Evolutionary conservation across 2,113 vertebrate genomes (phyloP), one percentile per base, ranked within the genome.

Genomic region (Electrona antarctica): DNA sequence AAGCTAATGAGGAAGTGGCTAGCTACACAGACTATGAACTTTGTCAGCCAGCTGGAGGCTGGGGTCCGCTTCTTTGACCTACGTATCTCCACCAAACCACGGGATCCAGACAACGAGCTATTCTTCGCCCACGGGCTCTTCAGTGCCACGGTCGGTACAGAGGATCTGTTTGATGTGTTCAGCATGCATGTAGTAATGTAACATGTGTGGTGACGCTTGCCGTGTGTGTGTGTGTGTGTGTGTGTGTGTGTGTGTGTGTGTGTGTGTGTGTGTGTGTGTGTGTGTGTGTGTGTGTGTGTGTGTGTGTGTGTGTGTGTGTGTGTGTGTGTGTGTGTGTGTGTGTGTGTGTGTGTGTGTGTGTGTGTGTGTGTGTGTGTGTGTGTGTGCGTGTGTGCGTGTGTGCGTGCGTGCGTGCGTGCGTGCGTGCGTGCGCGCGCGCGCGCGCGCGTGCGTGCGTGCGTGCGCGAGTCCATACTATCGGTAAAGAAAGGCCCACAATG

Each of bases 1-100:
- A 98, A 98, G 89, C 90, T 99, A 77, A 98, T 98, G 97, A 92
- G 97, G 73, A 98, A 98, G 80, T 99, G 97, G 97, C 78, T 99
- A 82, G 97, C 97, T 57, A 99, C 97, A 1, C 97, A 99, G 83
- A 99, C 97, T 6, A 97, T 99, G 97, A 98, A 97, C 84, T 98
- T 99, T 81, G 95, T 87, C 64, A 95, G 92, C 79, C 97, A 99
- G 81, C 88, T 99, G 69, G 97, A 96, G 77, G 94, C 97, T 33
- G 97, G 97, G 8, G 90, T 99, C 74, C 94, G 97, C 15, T 98
- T 98, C 91, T 98, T 99, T 57, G 97, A 99, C 88, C 95, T 99
- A 57, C 95, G 97, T 75, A 98, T 99, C 92, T 99, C 97, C 71
- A 98, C 97, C 68, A 99, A 99, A 87, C 97, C 97, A 67, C 94